Percentiles rank a stretch among this genome's conserved stretches.
These are phyloP conservation scores for Dolomedes plantarius DNA, from an alignment of 2,888 invertebrate species.

Conservation along the genomic window DNA sequence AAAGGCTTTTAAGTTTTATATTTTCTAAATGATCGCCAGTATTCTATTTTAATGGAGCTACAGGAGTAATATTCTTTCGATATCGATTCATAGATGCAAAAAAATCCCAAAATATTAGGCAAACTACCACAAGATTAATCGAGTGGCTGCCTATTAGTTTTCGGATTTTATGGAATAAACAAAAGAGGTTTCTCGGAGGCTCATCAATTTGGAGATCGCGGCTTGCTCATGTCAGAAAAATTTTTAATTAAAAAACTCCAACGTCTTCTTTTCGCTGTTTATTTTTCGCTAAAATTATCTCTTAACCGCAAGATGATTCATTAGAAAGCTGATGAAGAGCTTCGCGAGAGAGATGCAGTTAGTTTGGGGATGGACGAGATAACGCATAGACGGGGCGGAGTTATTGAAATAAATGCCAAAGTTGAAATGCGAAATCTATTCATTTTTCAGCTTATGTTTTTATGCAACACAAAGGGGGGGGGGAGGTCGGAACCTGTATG, in stretches of 20 bases:
- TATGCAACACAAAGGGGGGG: no score
- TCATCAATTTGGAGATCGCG: neutral
- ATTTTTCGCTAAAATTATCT: neutral
- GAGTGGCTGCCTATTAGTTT: neutral
- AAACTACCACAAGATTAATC: neutral
- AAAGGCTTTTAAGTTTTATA: neutral
- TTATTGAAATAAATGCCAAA: no score
- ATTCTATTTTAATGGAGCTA: neutral
- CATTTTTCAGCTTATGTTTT: no score
- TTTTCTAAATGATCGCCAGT: neutral
- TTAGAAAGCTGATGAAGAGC: neutral
- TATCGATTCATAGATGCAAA: conserved; percentile 13
- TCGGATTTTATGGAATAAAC: conserved; percentile 2
- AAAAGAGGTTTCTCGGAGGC: neutral
- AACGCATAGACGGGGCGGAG: no score
- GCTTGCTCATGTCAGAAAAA: neutral
- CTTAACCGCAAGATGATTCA: neutral
- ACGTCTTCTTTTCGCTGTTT: neutral
- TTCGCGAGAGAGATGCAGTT: no score
- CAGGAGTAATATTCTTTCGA: neutral
- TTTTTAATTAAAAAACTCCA: neutral
- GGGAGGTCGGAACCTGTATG: no score
- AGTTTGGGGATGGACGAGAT: no score
- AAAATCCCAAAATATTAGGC: neutral
- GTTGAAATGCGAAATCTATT: no score